Percentiles rank a stretch among this genome's conserved stretches.
phyloP scores from a whole-genome alignment of 2,888 invertebrate genomes.

The Argyresthia albistria region DNA sequence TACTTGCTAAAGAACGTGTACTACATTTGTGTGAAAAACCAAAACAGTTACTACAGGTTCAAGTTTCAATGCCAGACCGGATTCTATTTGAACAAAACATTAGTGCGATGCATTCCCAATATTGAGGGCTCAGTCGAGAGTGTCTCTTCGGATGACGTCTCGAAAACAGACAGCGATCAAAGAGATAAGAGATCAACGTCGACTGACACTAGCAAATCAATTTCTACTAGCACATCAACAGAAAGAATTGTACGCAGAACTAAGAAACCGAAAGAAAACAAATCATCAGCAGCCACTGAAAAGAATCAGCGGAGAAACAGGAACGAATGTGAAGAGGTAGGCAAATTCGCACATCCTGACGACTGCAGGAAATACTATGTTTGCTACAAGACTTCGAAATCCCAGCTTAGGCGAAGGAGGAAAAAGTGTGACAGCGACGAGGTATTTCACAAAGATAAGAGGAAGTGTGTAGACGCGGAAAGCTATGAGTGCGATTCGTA shows the following conservation, averaged over 20 bases:
- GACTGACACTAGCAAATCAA: not conserved
- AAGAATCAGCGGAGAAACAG: conserved; percentile 4
- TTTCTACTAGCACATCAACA: too few relatives aligned
- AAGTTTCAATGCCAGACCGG: conserved; percentile 47
- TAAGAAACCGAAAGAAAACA: too few relatives aligned
- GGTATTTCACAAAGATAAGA: conserved; percentile 44
- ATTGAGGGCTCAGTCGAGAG: not conserved
- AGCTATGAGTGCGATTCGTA: conserved; percentile 31
- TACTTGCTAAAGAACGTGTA: conserved; percentile 44
- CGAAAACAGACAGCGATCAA: not conserved
- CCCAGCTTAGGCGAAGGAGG: conserved; percentile 31
- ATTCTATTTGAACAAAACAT: conserved; percentile 38
- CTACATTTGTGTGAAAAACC: conserved; percentile 48
- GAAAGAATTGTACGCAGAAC: too few relatives aligned
- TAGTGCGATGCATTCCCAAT: conserved; percentile 25
- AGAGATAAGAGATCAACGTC: not conserved
- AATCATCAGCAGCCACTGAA: not conserved
- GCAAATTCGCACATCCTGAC: conserved; percentile 41
- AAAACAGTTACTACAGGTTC: conserved; percentile 32
- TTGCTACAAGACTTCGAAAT: conserved; percentile 38
- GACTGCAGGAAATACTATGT: conserved; percentile 57
- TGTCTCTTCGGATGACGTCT: not conserved
- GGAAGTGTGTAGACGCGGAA: conserved; percentile 41
- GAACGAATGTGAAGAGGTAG: conserved; percentile 22
- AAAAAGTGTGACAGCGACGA: conserved; percentile 55